Evolutionary conservation across 2,797 vertebrate species (phyloP).

Genomic region (Rallus crepitans): DNA sequence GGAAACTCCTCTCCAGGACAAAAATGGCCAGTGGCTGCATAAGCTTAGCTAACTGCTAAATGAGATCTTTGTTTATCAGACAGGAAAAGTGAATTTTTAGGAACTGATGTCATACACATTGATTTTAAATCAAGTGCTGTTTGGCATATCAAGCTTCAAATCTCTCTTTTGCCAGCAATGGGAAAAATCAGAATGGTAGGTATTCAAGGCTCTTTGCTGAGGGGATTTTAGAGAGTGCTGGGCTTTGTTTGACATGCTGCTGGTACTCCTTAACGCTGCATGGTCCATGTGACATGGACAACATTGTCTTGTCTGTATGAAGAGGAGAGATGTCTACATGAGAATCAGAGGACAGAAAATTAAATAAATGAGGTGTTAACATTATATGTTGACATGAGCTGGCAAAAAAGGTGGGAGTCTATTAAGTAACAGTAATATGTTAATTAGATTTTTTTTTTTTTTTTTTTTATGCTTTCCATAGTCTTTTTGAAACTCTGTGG

Average conservation of each 20-base stretch:
- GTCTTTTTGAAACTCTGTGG: not conserved
- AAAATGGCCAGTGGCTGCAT: not conserved
- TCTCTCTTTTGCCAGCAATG: not conserved
- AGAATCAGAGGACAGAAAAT: not conserved
- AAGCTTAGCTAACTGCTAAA: not conserved
- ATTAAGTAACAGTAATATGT: not conserved
- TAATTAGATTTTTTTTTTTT: not conserved
- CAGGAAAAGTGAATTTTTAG: not conserved
- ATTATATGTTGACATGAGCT: fast-evolving
- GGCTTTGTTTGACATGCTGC: not conserved
- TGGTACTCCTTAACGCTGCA: not conserved
- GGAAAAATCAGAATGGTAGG: not conserved
- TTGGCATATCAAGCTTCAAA: not conserved
- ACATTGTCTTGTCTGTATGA: not conserved
- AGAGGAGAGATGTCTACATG: not conserved
- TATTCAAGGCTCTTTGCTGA: not conserved
- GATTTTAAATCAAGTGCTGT: not conserved
- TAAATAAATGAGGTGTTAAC: not conserved
- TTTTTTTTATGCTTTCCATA: not conserved
- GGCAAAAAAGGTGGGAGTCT: not conserved
- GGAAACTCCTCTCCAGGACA: not conserved
- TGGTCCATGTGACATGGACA: not conserved
- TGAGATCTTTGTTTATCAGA: not conserved
- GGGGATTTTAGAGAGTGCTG: not conserved
- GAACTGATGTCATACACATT: not conserved